Evolutionary conservation across 2,888 invertebrate genomes (phyloP).

Genomic region (Escarpia spicata): DNA sequence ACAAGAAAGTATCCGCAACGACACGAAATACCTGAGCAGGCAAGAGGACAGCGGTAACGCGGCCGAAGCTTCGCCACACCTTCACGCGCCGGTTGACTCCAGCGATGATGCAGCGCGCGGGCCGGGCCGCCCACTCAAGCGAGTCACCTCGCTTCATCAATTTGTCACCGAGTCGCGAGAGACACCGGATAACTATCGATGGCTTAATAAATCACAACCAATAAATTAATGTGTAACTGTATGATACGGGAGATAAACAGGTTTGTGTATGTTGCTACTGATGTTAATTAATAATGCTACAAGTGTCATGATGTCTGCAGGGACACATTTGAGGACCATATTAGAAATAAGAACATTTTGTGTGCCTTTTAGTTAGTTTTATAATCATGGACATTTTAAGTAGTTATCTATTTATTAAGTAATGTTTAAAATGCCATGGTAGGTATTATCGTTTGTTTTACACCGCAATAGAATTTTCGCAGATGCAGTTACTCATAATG

Average conservation of each 20-base stretch:
- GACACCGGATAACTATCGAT: not conserved
- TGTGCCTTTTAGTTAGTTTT: no score
- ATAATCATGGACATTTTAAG: no score
- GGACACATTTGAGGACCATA: not conserved
- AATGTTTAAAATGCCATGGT: no score
- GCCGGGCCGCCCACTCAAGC: not conserved
- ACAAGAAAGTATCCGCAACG: not conserved
- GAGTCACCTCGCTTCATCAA: not conserved
- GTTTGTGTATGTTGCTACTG: not conserved
- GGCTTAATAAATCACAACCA: not conserved
- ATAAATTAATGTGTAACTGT: not conserved
- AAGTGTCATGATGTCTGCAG: not conserved
- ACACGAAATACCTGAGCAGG: not conserved
- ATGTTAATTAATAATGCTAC: not conserved
- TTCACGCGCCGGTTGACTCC: not conserved
- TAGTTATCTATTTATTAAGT: no score
- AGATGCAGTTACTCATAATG: no score
- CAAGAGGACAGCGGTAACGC: not conserved
- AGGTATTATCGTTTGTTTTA: no score
- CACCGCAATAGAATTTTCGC: no score
- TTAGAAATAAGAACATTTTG: no score
- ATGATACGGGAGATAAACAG: not conserved
- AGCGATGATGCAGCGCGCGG: not conserved
- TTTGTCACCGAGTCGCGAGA: not conserved
- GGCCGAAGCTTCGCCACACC: not conserved